Conservation (phyloP, 2,888 invertebrate species). For the Epinotia brunnichana region DNA sequence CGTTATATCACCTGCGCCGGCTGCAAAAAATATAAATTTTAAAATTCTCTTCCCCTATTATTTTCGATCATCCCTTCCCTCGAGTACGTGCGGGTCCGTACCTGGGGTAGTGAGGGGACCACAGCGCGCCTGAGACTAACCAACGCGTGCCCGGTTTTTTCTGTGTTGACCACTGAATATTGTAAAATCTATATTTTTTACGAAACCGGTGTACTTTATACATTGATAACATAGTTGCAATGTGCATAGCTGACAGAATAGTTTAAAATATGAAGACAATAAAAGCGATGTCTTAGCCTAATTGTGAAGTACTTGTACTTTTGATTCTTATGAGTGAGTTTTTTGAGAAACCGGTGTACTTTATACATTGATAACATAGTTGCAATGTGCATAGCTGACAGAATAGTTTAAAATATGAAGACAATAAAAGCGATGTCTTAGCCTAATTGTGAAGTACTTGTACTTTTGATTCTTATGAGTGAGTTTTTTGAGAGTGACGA, state of each 20-base stretch:
- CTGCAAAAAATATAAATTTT: conserved; percentile 83
- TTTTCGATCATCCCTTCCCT: conserved; percentile 84
- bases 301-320: no score
- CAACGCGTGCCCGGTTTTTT: conserved; percentile 80
- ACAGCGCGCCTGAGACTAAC: conserved; percentile 56
- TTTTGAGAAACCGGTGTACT: conserved; percentile 6
- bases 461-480: no score
- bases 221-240: background rate
- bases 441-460: no score
- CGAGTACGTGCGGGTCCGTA: conserved; percentile 79
- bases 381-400: background rate
- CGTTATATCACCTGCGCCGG: conserved; percentile 84
- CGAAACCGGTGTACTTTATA: conserved; percentile 6
- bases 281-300: background rate
- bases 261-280: background rate
- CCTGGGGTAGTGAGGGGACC: conserved; percentile 73
- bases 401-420: background rate
- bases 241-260: background rate
- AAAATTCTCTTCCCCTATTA: conserved; percentile 84
- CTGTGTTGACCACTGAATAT: conserved; percentile 71
- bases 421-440: background rate
- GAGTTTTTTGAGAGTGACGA: no score
- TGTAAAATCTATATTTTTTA: conserved; percentile 47
- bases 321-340: no score
- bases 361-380: no score